Evolutionary conservation across 1,140 invertebrate species (phyloP).

Genomic region (Galendromus occidentalis): DNA sequence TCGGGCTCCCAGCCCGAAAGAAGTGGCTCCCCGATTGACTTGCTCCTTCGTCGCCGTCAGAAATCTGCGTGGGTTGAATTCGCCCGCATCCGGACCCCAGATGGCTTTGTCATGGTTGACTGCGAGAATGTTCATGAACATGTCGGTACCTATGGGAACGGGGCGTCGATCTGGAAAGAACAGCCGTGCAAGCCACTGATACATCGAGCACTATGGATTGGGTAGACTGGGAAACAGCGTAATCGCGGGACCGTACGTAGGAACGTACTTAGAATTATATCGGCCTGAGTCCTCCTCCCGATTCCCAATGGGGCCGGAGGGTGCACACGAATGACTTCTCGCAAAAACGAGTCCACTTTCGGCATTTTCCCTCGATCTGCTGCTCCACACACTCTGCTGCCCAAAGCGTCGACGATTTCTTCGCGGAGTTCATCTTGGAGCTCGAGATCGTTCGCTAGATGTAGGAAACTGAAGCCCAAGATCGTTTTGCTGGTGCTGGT

Average conservation of each 20-base stretch:
- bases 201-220: too few relatives aligned
- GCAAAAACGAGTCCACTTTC: not conserved
- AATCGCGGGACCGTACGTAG: too few relatives aligned
- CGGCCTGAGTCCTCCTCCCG: not conserved
- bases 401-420: not conserved
- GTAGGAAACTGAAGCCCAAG: not conserved
- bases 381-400: not conserved
- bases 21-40: not conserved
- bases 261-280: not conserved
- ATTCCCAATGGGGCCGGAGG: not conserved
- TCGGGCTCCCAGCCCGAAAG: not conserved
- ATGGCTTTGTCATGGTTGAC: not conserved
- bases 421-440: not conserved
- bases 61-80: not conserved
- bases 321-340: not conserved
- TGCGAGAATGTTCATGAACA: not conserved
- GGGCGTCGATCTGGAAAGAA: not conserved
- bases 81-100: not conserved
- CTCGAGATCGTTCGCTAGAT: not conserved
- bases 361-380: not conserved
- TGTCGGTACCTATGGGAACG: not conserved
- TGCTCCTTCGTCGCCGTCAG: not conserved
- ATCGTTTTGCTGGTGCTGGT: not conserved
- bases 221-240: too few relatives aligned
- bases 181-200: too few relatives aligned